Evolutionary conservation across 2,113 vertebrate species (phyloP), one percentile per base, ranked within the genome.

Genomic region (Baryphthengus martii): DNA sequence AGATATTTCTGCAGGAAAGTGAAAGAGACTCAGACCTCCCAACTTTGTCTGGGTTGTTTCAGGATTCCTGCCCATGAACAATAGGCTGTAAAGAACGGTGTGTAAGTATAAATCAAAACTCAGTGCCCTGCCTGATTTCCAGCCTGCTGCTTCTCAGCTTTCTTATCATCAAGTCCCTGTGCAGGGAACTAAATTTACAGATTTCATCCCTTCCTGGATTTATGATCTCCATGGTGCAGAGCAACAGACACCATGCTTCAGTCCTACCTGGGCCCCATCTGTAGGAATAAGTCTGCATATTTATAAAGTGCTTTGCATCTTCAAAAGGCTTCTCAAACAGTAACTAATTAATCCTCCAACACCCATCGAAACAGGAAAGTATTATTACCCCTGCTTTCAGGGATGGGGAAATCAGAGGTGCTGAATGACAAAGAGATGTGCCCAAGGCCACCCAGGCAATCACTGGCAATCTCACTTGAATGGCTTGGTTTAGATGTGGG

Each of bases 371-470:
- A 82, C 66, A 84, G 78, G 52, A 17, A 87, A 94, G 87, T n/a
- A 6, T 85, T 75, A 77, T 78, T 90, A 87, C 73, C 83, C 55
- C 74, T 52, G 53, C 78, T 96, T 93, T 80, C 72, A 86, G 86
- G 49, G 91, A 68, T 84, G 90, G 88, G 67, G 93, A 96, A 93
- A 93, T 59, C 89, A 33, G 93, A 88, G 72, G 66, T 49, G 89
- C 82, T 91, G 87, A 95, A 95, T 93, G 96, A 89, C 93, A 95
- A 93, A 95, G 92, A 93, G 52, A 95, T 70, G 81, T 74, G 92
- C 94, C 92, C 85, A 86, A 52, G 88, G 93, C 95, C 95, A 94
- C 87, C 85, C 71, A 90, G 80, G 89, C 85, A 94, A 88, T 59
- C 66, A 47, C 1, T 3, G n/a, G 61, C 85, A 93, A 72, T 23